Percentiles rank a stretch among this genome's conserved stretches.
Conservation (phyloP, 2,888 invertebrate species). For the Ferrisia virgata region DNA sequence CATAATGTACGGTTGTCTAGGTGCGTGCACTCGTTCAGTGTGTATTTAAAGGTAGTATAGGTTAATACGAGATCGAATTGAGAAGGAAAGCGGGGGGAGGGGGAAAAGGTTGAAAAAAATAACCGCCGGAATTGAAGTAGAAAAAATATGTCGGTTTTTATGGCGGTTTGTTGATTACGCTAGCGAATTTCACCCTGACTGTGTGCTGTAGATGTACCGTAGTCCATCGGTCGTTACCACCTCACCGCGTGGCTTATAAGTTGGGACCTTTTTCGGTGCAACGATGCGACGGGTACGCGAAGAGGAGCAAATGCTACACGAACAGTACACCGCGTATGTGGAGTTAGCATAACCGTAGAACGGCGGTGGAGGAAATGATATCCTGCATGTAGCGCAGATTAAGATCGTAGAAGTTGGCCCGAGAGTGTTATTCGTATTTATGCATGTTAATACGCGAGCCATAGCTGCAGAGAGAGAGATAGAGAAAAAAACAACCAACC, state of each 20-base stretch:
- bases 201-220: background rate
- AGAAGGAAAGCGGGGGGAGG: no score
- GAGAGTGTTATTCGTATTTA: constrained; percentile 15
- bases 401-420: background rate
- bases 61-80: no score
- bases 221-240: no score
- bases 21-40: no score
- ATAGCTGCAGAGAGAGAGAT: background rate
- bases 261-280: background rate
- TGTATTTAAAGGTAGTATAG: no score
- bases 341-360: no score
- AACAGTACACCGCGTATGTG: background rate
- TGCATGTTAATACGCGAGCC: constrained; percentile 9
- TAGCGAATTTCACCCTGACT: background rate
- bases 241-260: background rate
- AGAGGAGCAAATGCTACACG: no score
- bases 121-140: no score
- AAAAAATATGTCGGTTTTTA: background rate
- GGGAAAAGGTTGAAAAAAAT: no score
- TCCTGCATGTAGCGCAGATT: background rate
- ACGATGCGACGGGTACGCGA: background rate
- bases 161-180: constrained; percentile 4
- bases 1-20: no score
- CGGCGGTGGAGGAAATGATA: background rate
- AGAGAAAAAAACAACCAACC: background rate